These are phyloP conservation scores for Dynastes hyllus DNA, from an alignment of 2,888 invertebrate genomes.

Conservation along the genomic window DNA sequence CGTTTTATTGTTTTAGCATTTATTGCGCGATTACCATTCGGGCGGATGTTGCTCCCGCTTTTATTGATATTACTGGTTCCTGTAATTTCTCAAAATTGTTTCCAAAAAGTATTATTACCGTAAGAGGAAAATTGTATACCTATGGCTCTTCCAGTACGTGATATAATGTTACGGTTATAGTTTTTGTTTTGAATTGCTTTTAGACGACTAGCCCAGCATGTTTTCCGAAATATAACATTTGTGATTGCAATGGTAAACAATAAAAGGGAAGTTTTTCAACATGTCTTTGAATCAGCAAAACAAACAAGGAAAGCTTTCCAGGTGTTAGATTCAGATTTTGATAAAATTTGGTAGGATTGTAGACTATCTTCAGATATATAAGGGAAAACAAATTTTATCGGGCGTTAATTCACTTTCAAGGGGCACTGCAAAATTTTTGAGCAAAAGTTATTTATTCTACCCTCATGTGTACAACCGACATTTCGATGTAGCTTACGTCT, in stretches of 20 bases:
- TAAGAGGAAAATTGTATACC: neutral
- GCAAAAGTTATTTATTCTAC: neutral
- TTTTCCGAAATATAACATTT: neutral
- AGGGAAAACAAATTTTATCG: neutral
- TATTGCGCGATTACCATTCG: constrained; percentile 33
- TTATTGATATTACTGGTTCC: constrained; percentile 24
- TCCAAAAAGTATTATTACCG: neutral
- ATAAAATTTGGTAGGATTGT: too few relatives aligned
- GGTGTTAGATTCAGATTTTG: neutral
- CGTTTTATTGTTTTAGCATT: constrained; percentile 34
- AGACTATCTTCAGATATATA: neutral
- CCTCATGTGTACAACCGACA: too few relatives aligned
- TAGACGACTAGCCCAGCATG: neutral
- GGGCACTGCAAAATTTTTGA: neutral
- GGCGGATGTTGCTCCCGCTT: neutral
- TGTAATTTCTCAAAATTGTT: constrained; percentile 26
- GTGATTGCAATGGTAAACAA: neutral
- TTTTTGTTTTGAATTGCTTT: constrained; percentile 4
- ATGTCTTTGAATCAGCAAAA: neutral
- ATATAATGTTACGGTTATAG: constrained; percentile 1
- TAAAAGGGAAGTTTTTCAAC: neutral
- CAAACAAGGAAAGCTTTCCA: too few relatives aligned
- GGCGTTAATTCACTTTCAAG: neutral
- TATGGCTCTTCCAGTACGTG: neutral
- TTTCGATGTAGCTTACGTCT: too few relatives aligned